Evolutionary conservation across 2,888 invertebrate genomes (phyloP), one percentile per base, ranked within the genome.

Genomic region (Leptarthrus brevirostris): DNA sequence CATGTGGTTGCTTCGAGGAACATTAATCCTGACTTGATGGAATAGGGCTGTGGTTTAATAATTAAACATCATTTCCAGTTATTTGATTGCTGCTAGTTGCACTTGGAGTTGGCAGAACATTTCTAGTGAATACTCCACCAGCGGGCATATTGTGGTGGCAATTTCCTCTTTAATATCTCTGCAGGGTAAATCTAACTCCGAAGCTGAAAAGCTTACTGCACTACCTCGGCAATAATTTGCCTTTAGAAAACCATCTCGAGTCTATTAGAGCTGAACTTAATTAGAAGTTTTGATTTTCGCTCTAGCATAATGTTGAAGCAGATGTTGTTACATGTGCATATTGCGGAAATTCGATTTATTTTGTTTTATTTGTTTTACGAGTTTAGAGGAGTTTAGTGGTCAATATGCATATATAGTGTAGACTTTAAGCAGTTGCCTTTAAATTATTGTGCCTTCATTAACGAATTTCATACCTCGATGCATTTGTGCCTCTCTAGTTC

Each of bases 51-150:
- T 36, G 58, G 58, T 58, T 58, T 58, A 58, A 58, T 58, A 58
- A 58, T 58, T 58, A 36, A 58, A 16, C 58, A 34, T 34, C 58
- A 58, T 58, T 36, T 36, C 36, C 58, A 58, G 58, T 36, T 58
- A 58, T 58, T 58, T 34, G 58, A 58, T 58, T 58, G 18, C 58
- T 36, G 58, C 36, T 18, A 36, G 34, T 58, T 58, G 58, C 58
- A 36, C 58, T 36, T 58, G 16, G 26, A 2, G 10, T 40, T 40
- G n/a, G 40, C n/a, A 40, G 40, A 6, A 40, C 12, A n/a, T 40
- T 12, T 40, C 40, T n/a, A 30, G 10, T 40, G 40, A 40, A n/a
- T 30, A 3, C 40, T 12, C 3, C 40, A 12, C 0, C n/a, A 40
- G 40, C 12, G 40, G n/a, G 12, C n/a, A 12, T n/a, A 40, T 40